Evolutionary conservation across 2,797 vertebrate genomes (phyloP), one percentile per base, ranked within the genome.

Genomic region (Scolopax bukidnonensis): DNA sequence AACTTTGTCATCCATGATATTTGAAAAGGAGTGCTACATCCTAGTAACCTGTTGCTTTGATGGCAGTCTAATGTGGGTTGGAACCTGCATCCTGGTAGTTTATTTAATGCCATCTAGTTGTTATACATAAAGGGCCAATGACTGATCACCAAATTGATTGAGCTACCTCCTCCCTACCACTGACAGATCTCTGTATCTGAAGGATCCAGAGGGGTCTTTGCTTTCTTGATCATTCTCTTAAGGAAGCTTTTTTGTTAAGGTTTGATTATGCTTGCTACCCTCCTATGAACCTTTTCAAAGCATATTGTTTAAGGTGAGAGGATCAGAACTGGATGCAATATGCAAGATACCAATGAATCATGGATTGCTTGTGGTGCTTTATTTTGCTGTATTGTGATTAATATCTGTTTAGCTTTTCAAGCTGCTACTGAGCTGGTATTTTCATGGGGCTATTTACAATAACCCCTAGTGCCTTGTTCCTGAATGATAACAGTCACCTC

Each of bases 391-490:
- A 18, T 54, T 40, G 16, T 33, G 3, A 41, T 41, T 80, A 65
- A 15, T 25, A 9, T 12, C 53, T 76, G 17, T 12, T 73, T 45
- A n/a, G 19, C 27, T 54, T 71, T 30, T 69, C 30, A 51, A 32
- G 16, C 24, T 93, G 57, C 6, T 21, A 11, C 30, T 71, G 67
- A 71, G 53, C 61, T 61, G 24, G 1, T 70, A 6, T 65, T 86
- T 40, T 56, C 36, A 36, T n/a, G 8, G 60, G 64, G 33, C 47
- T 43, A 2, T 84, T 77, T 40, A 32, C 19, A 25, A n/a, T 16
- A 79, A 45, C 1, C 10, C 40, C 27, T 9, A 25, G 0, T 7
- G 28, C 11, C n/a, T 67, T 53, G 6, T 5, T 77, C 12, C 56
- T 48, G 27, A 74, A 48, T 63, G 47, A 7, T 54, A 54, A 43